Conservation (phyloP, 1,140 invertebrate genomes). For the Lasioglossum albipes region DNA sequence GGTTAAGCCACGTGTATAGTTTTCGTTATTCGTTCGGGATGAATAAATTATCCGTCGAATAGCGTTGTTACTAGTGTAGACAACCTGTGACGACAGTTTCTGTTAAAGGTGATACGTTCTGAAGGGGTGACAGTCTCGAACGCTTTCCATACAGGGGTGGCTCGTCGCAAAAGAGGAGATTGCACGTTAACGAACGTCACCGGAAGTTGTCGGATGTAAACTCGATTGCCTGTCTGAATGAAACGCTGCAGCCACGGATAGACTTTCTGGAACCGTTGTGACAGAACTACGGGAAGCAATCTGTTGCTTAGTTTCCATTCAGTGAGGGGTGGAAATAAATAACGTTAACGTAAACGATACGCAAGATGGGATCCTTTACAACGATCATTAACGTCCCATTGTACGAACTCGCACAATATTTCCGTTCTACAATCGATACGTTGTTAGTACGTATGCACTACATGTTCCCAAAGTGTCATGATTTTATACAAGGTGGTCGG, state of each 20-base stretch:
- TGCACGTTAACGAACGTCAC: slow-evolving; percentile 57
- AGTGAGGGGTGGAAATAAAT: slow-evolving; percentile 18
- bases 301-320: slow-evolving; percentile 61
- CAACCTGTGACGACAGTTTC: background rate
- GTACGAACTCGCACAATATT: background rate
- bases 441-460: too few relatives aligned
- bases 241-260: slow-evolving; percentile 41
- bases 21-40: too few relatives aligned
- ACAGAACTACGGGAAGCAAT: slow-evolving; percentile 43
- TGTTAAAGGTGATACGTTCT: background rate
- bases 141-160: slow-evolving; percentile 5
- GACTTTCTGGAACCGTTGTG: slow-evolving; percentile 30
- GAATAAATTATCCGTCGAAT: too few relatives aligned
- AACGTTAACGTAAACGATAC: slow-evolving; percentile 34
- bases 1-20: too few relatives aligned
- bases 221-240: slow-evolving; percentile 58
- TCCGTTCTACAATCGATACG: background rate
- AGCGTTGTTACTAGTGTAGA: background rate
- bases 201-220: slow-evolving; percentile 58
- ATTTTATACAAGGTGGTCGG: too few relatives aligned
- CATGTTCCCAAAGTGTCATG: too few relatives aligned
- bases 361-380: slow-evolving; percentile 37
- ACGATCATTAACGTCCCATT: slow-evolving; percentile 40
- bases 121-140: background rate
- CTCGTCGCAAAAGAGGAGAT: slow-evolving; percentile 45